Evolutionary conservation across 2,888 invertebrate genomes (phyloP), one percentile per base, ranked within the genome.

Genomic region (Diaperis boleti): DNA sequence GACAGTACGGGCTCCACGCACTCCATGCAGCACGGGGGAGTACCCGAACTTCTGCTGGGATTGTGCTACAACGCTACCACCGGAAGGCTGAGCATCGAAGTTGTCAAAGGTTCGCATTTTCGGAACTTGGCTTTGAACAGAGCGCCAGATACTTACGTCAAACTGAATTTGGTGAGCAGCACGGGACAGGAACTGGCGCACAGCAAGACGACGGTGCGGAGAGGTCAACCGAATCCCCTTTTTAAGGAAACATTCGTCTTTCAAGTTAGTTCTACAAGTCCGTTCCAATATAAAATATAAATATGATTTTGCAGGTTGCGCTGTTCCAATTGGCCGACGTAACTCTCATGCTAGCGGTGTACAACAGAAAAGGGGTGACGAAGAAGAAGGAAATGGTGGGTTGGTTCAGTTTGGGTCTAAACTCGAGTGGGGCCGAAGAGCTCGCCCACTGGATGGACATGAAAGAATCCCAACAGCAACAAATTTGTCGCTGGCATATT

Each of bases 191-290:
- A 96, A 83, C 90, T 97, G 83, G 93, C 94, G 0, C 89, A 94
- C 68, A 92, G 94, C 79, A 97, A 97, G 84, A 96, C 96, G 29
- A 94, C 95, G 54, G 90, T 96, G 8, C 85, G 95, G 69, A 87
- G 96, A 49, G 95, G 95, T 7, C 96, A 96, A 82, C 96, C 96
- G 44, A 96, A 96, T 86, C 96, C 96, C 31, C 87, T 96, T 7
- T 97, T 95, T 81, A 96, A 96, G 82, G 96, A 97, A 83, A 94
- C 95, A 1, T 97, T 97, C 80, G 92, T 96, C 83, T 97, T 96
- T 83, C 96, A 96, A 87, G 94, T 92, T n/a, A n/a, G n/a, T n/a
- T n/a, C n/a, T n/a, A n/a, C n/a, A 80, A 77, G 76, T 69, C 6
- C 31, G 7, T 31, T 6, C 20, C 3, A 20, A 4, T 20, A 20